Percentiles rank a stretch among this genome's conserved stretches.
Evolutionary conservation across 2,888 invertebrate genomes (phyloP).

Genomic region (Ommatoiulus sabulosus): DNA sequence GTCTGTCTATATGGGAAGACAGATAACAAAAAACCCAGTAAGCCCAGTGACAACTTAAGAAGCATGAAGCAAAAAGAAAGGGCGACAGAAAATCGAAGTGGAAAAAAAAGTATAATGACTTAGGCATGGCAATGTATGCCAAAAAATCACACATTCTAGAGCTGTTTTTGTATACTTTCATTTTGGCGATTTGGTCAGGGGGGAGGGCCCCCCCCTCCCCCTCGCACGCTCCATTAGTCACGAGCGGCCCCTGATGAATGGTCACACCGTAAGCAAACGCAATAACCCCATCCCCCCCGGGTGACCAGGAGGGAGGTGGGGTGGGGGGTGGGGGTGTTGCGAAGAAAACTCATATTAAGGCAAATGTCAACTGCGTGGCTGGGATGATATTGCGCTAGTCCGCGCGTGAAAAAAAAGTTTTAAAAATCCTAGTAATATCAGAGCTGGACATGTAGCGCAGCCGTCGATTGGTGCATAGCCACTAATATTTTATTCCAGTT

Average conservation of each 20-base stretch:
- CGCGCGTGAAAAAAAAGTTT: constrained; percentile 53
- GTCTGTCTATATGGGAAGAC: constrained; percentile 45
- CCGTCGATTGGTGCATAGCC: constrained; percentile 48
- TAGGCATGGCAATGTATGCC: constrained; percentile 44
- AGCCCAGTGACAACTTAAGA: constrained; percentile 37
- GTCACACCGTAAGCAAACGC: constrained; percentile 32
- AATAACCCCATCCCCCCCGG: constrained; percentile 41
- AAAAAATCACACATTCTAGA: constrained; percentile 29
- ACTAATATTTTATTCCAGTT: constrained; percentile 55
- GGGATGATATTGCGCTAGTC: background rate
- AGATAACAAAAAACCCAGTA: constrained; percentile 44
- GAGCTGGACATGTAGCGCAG: constrained; percentile 10
- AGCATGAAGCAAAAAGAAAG: constrained; percentile 13
- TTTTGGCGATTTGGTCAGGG: background rate
- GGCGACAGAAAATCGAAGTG: constrained; percentile 43
- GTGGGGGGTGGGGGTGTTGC: background rate
- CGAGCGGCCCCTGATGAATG: constrained; percentile 52
- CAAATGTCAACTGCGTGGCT: constrained; percentile 51
- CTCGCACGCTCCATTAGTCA: constrained; percentile 49
- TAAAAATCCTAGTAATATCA: constrained; percentile 53
- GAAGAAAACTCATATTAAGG: constrained; percentile 53
- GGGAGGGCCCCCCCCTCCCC: too few species aligned
- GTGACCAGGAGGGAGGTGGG: background rate
- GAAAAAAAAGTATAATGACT: constrained; percentile 28
- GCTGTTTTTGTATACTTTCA: background rate